phyloP scores from a whole-genome alignment of 2,888 invertebrate genomes.

The Sphaeridia pumilis region DNA sequence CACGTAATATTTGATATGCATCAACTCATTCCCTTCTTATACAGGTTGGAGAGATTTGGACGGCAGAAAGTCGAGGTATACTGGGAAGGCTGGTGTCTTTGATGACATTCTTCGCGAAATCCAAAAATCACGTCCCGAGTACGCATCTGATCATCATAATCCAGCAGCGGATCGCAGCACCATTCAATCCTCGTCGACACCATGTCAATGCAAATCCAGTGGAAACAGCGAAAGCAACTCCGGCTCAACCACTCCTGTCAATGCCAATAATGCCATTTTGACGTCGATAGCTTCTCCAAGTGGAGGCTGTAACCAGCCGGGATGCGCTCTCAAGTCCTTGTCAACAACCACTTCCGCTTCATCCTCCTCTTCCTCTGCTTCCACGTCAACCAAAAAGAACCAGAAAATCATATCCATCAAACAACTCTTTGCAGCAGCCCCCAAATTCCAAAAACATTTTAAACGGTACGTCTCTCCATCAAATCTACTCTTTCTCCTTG shows the following conservation, averaged over 20 bases:
- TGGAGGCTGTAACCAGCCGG: background rate
- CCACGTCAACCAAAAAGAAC: constrained; percentile 64
- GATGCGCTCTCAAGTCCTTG: background rate
- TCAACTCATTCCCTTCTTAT: too few species aligned
- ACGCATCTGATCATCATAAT: constrained; percentile 50
- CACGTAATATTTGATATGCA: too few species aligned
- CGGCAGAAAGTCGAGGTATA: constrained; percentile 40
- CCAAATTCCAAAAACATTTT: constrained; percentile 90
- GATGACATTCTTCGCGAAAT: constrained; percentile 64
- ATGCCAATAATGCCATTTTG: background rate
- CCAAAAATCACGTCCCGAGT: constrained; percentile 48
- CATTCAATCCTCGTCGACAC: constrained; percentile 6
- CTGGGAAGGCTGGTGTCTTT: constrained; percentile 57
- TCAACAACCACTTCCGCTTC: background rate
- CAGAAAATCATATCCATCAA: constrained; percentile 68
- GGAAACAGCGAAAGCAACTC: background rate
- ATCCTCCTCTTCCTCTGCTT: constrained; percentile 39
- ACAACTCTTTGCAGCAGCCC: constrained; percentile 87
- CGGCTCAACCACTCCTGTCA: background rate
- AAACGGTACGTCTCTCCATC: constrained; percentile 49
- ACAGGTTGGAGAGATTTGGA: constrained; percentile 19
- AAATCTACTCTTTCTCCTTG: background rate
- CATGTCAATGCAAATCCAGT: background rate
- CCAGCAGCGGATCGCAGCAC: constrained; percentile 19
- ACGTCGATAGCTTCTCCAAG: background rate